Evolutionary conservation across 92 coral and sea anemone species (phyloP), one percentile per base, ranked within the genome.

Genomic region (Muricea muricata): DNA sequence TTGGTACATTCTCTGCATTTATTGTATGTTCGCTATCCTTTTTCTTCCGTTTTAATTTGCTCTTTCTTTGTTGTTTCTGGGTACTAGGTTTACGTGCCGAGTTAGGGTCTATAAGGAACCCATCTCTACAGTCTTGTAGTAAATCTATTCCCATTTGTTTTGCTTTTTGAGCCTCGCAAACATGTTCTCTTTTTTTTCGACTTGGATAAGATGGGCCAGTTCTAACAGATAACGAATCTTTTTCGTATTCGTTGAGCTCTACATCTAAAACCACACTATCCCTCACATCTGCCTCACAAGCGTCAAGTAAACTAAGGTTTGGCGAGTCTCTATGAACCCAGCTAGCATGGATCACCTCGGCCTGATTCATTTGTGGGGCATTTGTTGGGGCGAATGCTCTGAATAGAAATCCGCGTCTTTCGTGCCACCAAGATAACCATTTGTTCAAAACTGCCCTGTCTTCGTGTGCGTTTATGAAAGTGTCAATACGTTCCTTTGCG

Each of bases 341-440:
- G 54, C 94, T 52, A n/a, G 88, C 92, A 57, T 91, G 90, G 30
- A 89, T 31, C 0, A 91, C 89, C 71, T 91, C 89, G 0, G 87
- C 89, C 25, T 89, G 87, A 78, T 91, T 89, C 91, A 89, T 89
- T 13, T 55, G 65, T 12, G 89, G 87, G 7, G 82, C 94, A 50
- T 30, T 78, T 25, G 61, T 42, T 11, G 47, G 87, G 23, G 91
- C 65, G 46, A 89, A 91, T 0, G 86, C 75, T 50, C 93, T 78
- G 48, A 79, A 90, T n/a, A 90, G 86, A 20, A 86, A 87, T 37
- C 91, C 93, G 20, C 91, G 70, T 34, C 93, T 67, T 32, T 76
- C 81, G 61, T 87, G 82, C 93, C 93, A 90, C 93, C 90, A 90
- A 7, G 56, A 65, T 12, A 90, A 25, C 93, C 93, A 90, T 0